Percentiles rank a stretch among this genome's conserved stretches.
phyloP scores from a whole-genome alignment of 2,113 vertebrate species.

The Macrotus californicus region DNA sequence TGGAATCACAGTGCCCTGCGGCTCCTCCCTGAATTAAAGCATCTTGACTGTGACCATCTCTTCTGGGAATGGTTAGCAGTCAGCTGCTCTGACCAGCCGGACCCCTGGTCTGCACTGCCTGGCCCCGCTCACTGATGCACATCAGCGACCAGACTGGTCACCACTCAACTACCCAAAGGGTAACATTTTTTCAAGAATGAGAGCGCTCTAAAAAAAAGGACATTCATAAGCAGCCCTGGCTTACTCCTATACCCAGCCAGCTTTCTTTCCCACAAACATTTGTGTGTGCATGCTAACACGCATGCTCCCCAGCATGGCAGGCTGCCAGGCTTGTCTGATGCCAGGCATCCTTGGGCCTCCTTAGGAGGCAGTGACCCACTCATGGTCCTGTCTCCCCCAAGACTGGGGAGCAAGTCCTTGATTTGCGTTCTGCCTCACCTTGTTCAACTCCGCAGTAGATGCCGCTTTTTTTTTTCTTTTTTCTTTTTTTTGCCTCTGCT shows the following conservation, averaged over 20 bases:
- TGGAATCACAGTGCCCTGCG: accelerated
- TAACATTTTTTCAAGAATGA: background rate
- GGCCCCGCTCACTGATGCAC: background rate
- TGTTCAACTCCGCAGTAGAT: background rate
- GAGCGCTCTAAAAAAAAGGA: background rate
- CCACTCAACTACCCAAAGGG: background rate
- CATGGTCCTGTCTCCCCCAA: background rate
- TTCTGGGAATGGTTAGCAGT: background rate
- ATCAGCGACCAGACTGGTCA: background rate
- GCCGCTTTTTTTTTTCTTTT: background rate
- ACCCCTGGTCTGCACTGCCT: background rate
- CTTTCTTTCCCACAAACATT: background rate
- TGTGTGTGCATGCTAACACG: accelerated
- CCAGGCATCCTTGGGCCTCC: background rate
- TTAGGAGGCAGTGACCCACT: background rate
- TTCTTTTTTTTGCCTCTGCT: background rate
- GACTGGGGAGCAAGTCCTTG: background rate
- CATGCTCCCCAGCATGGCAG: background rate
- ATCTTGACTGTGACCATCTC: background rate
- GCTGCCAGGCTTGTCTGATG: background rate
- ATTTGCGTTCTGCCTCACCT: background rate
- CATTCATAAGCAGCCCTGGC: background rate
- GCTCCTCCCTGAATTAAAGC: background rate
- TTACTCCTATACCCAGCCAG: background rate
- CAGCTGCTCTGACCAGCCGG: background rate